A percentile compares a stretch with the other conserved stretches of the same genome.
Evolutionary conservation across 2,113 vertebrate genomes (phyloP).

Genomic region (Indicator maculatus): DNA sequence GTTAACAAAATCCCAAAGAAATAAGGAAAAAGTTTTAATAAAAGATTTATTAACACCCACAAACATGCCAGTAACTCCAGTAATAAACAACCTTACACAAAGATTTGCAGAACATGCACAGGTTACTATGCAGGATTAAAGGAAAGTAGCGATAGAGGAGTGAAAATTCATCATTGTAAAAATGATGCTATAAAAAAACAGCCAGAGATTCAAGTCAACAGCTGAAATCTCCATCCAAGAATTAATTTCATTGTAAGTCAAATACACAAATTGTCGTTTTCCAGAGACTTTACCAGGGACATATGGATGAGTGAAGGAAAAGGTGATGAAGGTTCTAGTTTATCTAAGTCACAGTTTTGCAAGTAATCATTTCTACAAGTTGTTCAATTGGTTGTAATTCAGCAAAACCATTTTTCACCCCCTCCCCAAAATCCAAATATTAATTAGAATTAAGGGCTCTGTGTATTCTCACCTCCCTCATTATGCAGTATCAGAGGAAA

Average conservation of each 20-base stretch:
- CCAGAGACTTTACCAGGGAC: not conserved
- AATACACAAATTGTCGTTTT: not conserved
- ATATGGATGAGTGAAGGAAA: not conserved
- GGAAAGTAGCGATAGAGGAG: not conserved
- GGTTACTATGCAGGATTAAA: not conserved
- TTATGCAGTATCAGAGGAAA: not conserved
- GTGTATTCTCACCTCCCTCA: not conserved
- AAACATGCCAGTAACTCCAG: conserved; percentile 16
- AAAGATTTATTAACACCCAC: not conserved
- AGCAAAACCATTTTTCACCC: not conserved
- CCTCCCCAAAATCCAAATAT: not conserved
- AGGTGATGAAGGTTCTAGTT: not conserved
- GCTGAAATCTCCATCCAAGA: not conserved
- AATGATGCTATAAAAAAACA: not conserved
- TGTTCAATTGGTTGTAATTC: not conserved
- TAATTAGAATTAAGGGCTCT: not conserved
- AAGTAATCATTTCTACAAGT: not conserved
- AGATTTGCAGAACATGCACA: conserved; percentile 27
- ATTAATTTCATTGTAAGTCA: not conserved
- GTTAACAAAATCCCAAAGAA: not conserved
- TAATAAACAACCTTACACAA: not conserved
- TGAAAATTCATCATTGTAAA: not conserved
- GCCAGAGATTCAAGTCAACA: not conserved
- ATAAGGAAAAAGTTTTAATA: not conserved
- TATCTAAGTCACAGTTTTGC: not conserved